Percentiles rank a stretch among this genome's conserved stretches.
phyloP scores from a whole-genome alignment of 2,797 vertebrate genomes.

The Vultur gryphus region DNA sequence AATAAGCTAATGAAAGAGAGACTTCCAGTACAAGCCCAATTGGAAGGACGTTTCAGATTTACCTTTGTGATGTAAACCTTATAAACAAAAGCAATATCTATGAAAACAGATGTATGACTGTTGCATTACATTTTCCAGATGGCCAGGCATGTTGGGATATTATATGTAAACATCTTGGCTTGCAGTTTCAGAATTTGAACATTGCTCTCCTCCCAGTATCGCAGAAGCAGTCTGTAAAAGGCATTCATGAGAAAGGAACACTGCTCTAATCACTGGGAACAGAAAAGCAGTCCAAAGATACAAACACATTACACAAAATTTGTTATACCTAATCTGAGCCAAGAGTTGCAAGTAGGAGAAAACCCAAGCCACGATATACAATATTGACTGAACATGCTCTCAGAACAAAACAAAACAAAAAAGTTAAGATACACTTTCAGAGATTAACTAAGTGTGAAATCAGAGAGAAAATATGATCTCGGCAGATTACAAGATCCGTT shows the following conservation, averaged over 20 bases:
- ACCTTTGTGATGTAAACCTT: conserved; percentile 79
- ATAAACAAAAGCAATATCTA: conserved; percentile 77
- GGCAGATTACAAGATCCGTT: not conserved
- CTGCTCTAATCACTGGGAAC: conserved; percentile 49
- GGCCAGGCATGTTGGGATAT: conserved; percentile 87
- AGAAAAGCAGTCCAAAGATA: not conserved
- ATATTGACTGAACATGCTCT: not conserved
- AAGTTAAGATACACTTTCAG: not conserved
- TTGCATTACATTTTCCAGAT: conserved; percentile 96
- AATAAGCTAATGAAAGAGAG: conserved; percentile 45
- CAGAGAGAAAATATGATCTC: not conserved
- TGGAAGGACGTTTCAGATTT: conserved; percentile 66
- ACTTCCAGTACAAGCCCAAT: conserved; percentile 34
- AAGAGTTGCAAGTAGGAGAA: not conserved
- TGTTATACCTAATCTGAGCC: not conserved
- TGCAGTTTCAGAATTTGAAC: conserved; percentile 91
- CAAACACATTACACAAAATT: not conserved
- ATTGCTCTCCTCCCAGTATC: conserved; percentile 89
- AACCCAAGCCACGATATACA: not conserved
- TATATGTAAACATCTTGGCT: conserved; percentile 88
- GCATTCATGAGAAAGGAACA: conserved; percentile 70
- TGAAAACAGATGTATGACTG: conserved; percentile 80
- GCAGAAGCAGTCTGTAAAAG: conserved; percentile 86
- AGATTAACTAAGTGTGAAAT: not conserved
- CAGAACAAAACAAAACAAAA: not conserved